Conservation (phyloP, 2,797 vertebrate genomes). For the Synanceia verrucosa region DNA sequence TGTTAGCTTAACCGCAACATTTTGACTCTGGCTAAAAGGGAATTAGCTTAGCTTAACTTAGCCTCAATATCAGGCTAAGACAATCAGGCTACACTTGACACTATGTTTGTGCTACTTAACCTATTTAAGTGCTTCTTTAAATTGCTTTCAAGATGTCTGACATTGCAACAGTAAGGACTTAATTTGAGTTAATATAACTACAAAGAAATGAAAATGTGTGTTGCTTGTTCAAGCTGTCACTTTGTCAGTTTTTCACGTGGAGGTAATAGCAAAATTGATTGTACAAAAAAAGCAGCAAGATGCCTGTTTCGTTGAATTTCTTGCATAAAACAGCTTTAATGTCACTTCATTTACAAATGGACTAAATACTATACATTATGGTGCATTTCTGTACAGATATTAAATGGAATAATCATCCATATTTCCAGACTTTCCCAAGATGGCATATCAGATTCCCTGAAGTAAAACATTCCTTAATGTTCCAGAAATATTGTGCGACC, state of each 20-base stretch:
- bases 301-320: constrained; percentile 1
- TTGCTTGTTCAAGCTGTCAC: background rate
- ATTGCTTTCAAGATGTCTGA: no score
- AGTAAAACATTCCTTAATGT: constrained; percentile 32
- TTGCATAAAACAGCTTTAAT: background rate
- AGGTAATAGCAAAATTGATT: background rate
- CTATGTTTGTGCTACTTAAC: no score
- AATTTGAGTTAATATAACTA: no score
- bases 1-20: no score
- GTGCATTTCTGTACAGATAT: background rate
- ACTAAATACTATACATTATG: background rate
- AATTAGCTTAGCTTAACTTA: no score
- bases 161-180: no score
- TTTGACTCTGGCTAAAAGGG: no score
- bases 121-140: no score
- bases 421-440: background rate
- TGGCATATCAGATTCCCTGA: background rate
- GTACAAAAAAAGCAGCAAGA: background rate
- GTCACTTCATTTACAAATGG: background rate
- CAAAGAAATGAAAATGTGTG: no score
- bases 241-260: constrained; percentile 3
- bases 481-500: constrained; percentile 16
- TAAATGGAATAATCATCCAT: background rate
- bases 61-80: no score
- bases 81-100: no score